Base-by-base conservation (phyloP, 2,113 vertebrate species). In the Nyctibius bracteatus region DNA sequence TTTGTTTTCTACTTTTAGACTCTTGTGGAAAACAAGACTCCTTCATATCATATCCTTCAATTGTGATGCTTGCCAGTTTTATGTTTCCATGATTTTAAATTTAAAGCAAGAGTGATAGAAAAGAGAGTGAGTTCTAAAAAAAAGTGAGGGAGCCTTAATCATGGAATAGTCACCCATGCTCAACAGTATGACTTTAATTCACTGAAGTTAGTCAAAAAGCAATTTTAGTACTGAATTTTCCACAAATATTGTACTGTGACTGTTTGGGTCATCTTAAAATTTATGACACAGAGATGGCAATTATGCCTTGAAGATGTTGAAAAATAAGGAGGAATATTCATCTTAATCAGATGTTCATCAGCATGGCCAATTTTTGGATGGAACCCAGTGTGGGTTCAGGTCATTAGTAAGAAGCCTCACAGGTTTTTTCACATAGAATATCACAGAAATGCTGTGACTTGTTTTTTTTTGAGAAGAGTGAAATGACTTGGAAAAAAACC, bases 361-460 rank as follows among this genome's bases (percentile, higher is more conserved):
- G 17, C 31, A 71, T 47, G 41, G 16, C 10, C 25, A 44, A 2
- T 37, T 91, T 90, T 73, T 44, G 43, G 9, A 44, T 81, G 44
- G 28, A 73, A 47, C 3, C 9, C 14, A 15, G 5, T 0, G 0
- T 30, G 3, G 2, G 35, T 55, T 78, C 61, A 41, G 39, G 31
- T 57, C 28, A 44, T 63, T 61, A n/a, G 9, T 63, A 35, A 86
- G 59, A 28, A 71, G 0, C 12, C 6, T 86, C 11, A 22, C 3
- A 6, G 6, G 4, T 30, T 81, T 78, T 65, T 63, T 62, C 28
- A 14, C 11, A 18, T 35, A 44, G 24, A 57, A 9, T 55, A 39
- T 20, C n/a, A 24, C 31, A 44, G 47, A 30, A 71, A 75, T 85
- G 4, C 5, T 82, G n/a, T 85, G 58, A 25, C 6, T 72, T 63